Base-by-base conservation (phyloP, 2,113 vertebrate genomes). In the Cololabis saira region DNA sequence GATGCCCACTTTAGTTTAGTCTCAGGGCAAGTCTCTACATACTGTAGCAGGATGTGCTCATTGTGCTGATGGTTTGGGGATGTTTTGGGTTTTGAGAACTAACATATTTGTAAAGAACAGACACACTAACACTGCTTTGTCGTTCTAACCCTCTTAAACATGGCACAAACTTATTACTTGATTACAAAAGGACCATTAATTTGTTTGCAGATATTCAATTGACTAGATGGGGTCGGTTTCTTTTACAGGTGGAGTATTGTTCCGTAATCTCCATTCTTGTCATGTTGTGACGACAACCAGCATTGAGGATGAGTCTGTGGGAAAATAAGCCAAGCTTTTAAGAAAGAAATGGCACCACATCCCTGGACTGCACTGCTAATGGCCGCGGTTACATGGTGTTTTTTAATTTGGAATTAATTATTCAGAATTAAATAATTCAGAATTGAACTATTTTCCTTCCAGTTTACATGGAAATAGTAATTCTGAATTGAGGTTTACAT, bases 211-310 rank as follows among this genome's bases (percentile, higher is more conserved):
- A 27, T 37, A 55, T 56, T 72, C 16, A 82, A 55, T 17, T 47
- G 78, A 27, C 33, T 16, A 68, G 54, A 16, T 61, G 54, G 62
- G 22, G 62, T 50, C 52, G 45, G 75, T 64, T 74, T 63, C 41
- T 56, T 16, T 44, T 66, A 48, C 71, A 78, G 49, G 61, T 71
- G 42, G 57, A 59, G 37, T 43, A 19, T 15, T 65, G 68, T 21
- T 24, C 52, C 66, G 57, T 57, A 67, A 51, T 3, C 50, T 41
- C 67, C 85, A 92, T 91, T 92, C 86, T 65, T 72, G 67, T 91
- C 86, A 49, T 91, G 91, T 90, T 83, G 69, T 67, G 84, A 91
- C 87, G 92, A 74, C 62, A 56, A 77, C 74, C 57, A 43, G 51
- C 62, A 65, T 66, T 43, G 7, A 79, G 65, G 65, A 72, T 60